These are phyloP conservation scores for Pseudopleuronectes americanus DNA, from an alignment of 2,797 vertebrate genomes.

Conservation along the genomic window DNA sequence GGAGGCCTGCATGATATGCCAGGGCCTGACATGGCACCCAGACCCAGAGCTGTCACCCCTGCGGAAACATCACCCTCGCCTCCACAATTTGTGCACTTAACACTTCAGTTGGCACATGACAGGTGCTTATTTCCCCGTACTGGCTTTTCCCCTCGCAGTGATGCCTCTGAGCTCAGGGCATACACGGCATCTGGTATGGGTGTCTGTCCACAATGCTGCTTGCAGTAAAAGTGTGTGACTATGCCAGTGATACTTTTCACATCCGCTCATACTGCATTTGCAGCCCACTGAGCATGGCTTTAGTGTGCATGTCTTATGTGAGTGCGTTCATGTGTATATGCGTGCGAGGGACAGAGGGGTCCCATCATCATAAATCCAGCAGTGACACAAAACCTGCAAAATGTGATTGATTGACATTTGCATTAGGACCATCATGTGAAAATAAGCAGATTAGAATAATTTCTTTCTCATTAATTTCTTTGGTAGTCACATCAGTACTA, in stretches of 20 bases:
- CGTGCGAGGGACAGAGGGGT: slow-evolving; percentile 14
- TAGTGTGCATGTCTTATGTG: background rate
- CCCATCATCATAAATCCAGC: background rate
- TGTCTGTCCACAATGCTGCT: slow-evolving; percentile 65
- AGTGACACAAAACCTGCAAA: background rate
- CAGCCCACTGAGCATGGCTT: slow-evolving; percentile 47
- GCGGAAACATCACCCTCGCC: slow-evolving; percentile 81
- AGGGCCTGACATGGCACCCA: slow-evolving; percentile 77
- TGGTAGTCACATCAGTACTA: background rate
- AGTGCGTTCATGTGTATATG: slow-evolving; percentile 3
- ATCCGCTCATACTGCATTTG: slow-evolving; percentile 54
- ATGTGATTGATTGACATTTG: no score
- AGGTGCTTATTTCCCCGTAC: slow-evolving; percentile 82
- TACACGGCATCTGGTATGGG: slow-evolving; percentile 71
- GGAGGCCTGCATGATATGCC: slow-evolving; percentile 72
- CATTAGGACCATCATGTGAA: no score
- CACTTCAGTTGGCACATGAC: slow-evolving; percentile 85
- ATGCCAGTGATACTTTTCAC: slow-evolving; percentile 68
- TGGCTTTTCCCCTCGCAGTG: slow-evolving; percentile 68
- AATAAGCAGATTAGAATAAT: no score
- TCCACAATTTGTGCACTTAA: slow-evolving; percentile 85
- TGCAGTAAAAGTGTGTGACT: slow-evolving; percentile 45
- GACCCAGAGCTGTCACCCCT: slow-evolving; percentile 81
- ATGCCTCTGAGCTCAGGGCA: slow-evolving; percentile 67
- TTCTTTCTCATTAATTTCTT: background rate